Percentiles rank a stretch among this genome's conserved stretches.
Evolutionary conservation across 2,888 invertebrate species (phyloP).

Genomic region (Himalopsyche anomala): DNA sequence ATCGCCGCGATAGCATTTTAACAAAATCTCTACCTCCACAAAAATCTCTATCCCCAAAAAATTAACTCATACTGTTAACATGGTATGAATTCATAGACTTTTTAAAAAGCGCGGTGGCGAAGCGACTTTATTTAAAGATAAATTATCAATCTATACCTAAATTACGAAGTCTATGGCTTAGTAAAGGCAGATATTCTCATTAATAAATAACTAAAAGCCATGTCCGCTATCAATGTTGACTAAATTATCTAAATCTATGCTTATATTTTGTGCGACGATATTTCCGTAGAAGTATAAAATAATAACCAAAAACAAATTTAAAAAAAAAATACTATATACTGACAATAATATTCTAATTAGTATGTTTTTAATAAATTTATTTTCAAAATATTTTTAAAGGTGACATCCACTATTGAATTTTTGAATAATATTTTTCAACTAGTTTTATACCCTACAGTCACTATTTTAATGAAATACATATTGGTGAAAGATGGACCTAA

Average conservation of each 20-base stretch:
- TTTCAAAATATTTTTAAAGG: neutral
- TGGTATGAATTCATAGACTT: neutral
- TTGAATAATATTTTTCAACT: neutral
- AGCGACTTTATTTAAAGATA: neutral
- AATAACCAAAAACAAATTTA: neutral
- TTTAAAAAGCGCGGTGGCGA: neutral
- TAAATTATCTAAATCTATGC: slow-evolving; percentile 11
- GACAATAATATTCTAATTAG: neutral
- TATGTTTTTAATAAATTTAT: neutral
- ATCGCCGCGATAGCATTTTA: slow-evolving; percentile 28
- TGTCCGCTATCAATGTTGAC: neutral
- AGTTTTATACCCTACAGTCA: neutral
- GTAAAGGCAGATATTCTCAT: neutral
- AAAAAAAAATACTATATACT: neutral
- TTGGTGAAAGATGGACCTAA: neutral
- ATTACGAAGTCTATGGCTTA: neutral
- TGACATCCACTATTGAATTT: neutral
- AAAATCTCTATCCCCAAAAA: slow-evolving; percentile 37
- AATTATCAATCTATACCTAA: neutral
- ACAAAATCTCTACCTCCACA: slow-evolving; percentile 18
- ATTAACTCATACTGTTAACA: slow-evolving; percentile 1
- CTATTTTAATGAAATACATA: neutral
- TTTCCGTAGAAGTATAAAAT: neutral
- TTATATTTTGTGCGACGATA: neutral
- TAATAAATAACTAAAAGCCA: neutral